Evolutionary conservation across 2,113 vertebrate genomes (phyloP).

Genomic region (Amphilophus citrinellus): DNA sequence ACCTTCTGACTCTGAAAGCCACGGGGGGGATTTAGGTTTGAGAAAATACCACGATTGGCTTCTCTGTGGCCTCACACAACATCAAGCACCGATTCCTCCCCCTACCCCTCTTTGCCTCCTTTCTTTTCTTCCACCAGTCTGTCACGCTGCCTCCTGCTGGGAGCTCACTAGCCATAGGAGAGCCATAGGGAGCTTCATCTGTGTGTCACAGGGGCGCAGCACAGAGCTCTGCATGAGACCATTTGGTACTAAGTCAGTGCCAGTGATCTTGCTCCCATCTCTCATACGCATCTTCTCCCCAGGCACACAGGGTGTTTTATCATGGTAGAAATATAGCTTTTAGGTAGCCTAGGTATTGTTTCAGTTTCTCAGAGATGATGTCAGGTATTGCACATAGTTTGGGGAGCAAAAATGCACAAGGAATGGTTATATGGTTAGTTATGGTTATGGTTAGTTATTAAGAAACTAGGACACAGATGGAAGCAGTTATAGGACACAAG

Average conservation of each 20-base stretch:
- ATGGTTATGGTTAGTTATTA: neutral
- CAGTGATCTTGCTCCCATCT: conserved; percentile 26
- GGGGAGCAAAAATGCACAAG: neutral
- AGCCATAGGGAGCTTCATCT: conserved; percentile 33
- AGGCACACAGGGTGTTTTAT: neutral
- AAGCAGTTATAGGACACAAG: neutral
- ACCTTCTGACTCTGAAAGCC: neutral
- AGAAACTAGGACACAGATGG: neutral
- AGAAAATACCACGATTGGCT: conserved; percentile 21
- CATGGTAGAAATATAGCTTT: neutral
- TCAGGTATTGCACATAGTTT: neutral
- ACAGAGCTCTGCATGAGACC: neutral
- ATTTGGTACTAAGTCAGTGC: conserved; percentile 38
- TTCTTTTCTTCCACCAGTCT: conserved; percentile 21
- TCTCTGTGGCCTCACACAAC: conserved; percentile 25
- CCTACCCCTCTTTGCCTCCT: neutral
- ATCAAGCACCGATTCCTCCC: neutral
- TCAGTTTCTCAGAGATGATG: neutral
- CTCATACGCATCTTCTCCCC: neutral
- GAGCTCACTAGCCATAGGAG: conserved; percentile 30
- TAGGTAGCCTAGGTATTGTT: neutral
- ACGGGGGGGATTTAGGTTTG: conserved; percentile 32
- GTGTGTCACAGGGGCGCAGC: conserved; percentile 19
- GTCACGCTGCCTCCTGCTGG: conserved; percentile 28
- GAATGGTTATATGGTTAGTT: neutral